phyloP scores from a whole-genome alignment of 2,797 vertebrate species.

The Hoplostethus atlanticus region DNA sequence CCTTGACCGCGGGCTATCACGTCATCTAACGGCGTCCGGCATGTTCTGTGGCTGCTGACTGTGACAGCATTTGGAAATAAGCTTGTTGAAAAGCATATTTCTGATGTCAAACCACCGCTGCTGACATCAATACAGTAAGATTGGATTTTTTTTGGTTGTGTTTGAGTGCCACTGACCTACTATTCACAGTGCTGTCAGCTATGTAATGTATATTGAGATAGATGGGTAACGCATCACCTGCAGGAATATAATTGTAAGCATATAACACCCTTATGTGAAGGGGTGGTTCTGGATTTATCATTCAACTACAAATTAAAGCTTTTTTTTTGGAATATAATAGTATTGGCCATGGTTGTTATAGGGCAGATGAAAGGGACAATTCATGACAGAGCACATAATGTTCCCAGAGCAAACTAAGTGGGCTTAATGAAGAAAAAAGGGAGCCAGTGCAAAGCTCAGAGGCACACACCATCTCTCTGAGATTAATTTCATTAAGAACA shows the following conservation, averaged over 20 bases:
- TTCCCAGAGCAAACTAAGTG: conserved; percentile 43
- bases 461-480: conserved; percentile 45
- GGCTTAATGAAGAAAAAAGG: conserved; percentile 47
- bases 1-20: conserved; percentile 46
- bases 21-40: conserved; percentile 53
- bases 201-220: conserved; percentile 28
- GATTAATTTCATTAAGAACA: conserved; percentile 59
- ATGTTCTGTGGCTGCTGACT: conserved; percentile 44
- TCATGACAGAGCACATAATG: conserved; percentile 43
- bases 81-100: conserved; percentile 37
- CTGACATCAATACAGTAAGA: conserved; percentile 25
- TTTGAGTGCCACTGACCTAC: conserved; percentile 42
- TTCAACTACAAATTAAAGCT: conserved; percentile 38
- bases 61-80: conserved; percentile 14
- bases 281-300: conserved; percentile 32
- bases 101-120: conserved; percentile 30
- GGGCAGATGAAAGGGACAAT: conserved; percentile 47
- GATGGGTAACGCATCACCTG: conserved; percentile 21
- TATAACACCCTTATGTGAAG: conserved; percentile 29
- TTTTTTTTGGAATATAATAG: conserved; percentile 48
- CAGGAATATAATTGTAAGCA: conserved; percentile 22
- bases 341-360: conserved; percentile 32
- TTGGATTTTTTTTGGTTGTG: conserved; percentile 28
- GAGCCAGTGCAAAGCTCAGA: conserved; percentile 42
- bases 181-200: conserved; percentile 2